These are phyloP conservation scores for Strix uralensis DNA, from an alignment of 2,113 vertebrate genomes.

Conservation along the genomic window DNA sequence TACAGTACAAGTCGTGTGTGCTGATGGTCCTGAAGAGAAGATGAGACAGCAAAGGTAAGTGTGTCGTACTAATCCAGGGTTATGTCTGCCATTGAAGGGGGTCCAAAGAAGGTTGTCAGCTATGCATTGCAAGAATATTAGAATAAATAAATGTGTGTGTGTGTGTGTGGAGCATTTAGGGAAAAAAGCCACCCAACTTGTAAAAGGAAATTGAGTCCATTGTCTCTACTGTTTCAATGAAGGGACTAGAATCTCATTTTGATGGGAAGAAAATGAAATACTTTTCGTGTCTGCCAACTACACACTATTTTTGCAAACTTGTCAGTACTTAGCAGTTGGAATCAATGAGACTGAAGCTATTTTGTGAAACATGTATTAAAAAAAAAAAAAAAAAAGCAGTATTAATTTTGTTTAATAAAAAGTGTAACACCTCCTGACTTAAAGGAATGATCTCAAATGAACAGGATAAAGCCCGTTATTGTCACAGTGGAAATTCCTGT, in stretches of 20 bases:
- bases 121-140: background rate
- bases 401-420: background rate
- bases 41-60: background rate
- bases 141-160: background rate
- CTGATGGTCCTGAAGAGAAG: background rate
- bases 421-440: background rate
- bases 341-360: background rate
- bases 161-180: background rate
- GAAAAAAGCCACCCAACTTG: accelerated
- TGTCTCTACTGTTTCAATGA: background rate
- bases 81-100: background rate
- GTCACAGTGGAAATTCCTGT: background rate
- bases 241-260: background rate
- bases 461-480: background rate
- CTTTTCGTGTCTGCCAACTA: background rate
- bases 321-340: background rate
- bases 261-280: background rate
- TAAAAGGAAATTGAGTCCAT: background rate
- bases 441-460: background rate
- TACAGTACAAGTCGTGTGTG: background rate
- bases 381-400: background rate
- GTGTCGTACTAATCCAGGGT: background rate
- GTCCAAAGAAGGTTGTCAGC: background rate
- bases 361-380: background rate
- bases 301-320: background rate